Conservation (phyloP, 2,797 vertebrate species). For the Nasua narica region DNA sequence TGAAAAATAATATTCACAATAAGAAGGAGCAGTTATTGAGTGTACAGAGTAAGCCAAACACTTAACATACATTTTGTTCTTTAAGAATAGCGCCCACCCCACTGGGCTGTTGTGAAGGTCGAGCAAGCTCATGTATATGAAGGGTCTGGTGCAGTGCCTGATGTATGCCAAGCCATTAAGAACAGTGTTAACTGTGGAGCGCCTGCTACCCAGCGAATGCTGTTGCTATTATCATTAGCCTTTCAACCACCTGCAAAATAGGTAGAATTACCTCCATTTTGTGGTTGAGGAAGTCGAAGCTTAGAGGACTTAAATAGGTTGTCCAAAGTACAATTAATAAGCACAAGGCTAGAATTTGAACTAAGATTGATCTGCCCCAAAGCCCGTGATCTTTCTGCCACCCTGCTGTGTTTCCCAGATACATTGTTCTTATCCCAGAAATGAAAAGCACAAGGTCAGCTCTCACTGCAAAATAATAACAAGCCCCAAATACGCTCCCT, state of each 20-base stretch:
- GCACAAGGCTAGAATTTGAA: conserved; percentile 13
- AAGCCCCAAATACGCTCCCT: not conserved
- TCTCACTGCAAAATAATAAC: conserved; percentile 5
- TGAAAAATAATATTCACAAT: conserved; percentile 23
- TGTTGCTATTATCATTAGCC: not conserved
- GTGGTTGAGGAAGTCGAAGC: conserved; percentile 1
- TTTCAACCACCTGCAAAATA: not conserved
- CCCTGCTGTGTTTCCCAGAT: not conserved
- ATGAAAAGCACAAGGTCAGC: not conserved
- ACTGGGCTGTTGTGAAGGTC: not conserved
- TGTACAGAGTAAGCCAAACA: not conserved
- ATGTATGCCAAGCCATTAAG: not conserved
- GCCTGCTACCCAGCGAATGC: not conserved
- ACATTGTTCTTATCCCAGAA: conserved; percentile 8
- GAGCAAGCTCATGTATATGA: not conserved
- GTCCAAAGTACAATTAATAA: not conserved
- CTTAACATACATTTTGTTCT: not conserved
- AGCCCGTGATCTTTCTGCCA: conserved; percentile 19
- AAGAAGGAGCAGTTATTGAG: not conserved
- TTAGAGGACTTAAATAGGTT: not conserved
- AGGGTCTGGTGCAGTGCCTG: not conserved
- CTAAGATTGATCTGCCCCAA: not conserved
- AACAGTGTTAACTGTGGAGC: not conserved
- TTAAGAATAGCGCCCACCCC: not conserved
- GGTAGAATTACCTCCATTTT: not conserved